These are phyloP conservation scores for Cheilosia urbana DNA, from an alignment of 2,888 invertebrate species.

Conservation along the genomic window DNA sequence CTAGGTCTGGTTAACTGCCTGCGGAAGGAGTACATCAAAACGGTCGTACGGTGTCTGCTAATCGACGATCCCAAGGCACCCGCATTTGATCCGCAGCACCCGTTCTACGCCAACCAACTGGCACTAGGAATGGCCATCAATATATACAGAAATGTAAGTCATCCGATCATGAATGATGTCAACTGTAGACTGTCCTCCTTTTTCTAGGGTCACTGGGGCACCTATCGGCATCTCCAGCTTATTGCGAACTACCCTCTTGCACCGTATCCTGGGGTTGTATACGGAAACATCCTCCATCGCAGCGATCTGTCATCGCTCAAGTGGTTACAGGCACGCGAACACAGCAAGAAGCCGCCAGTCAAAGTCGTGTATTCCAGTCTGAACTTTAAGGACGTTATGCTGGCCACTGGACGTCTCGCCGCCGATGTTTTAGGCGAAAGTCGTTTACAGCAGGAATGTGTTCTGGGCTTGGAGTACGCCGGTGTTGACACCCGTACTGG, in stretches of 20 bases:
- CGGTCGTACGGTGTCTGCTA: conserved; percentile 86
- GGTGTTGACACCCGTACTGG: conserved; percentile 85
- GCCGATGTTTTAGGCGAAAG: conserved; percentile 89
- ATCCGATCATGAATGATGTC: not conserved
- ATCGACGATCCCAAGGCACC: conserved; percentile 87
- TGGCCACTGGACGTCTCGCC: conserved; percentile 93
- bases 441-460: conserved; percentile 86
- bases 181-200: not conserved
- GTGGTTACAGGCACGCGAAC: conserved; percentile 89
- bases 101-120: conserved; percentile 88
- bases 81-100: conserved; percentile 86
- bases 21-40: conserved; percentile 90
- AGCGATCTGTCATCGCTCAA: conserved; percentile 92
- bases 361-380: conserved; percentile 88
- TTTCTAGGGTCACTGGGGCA: conserved; percentile 85
- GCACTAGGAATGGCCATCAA: conserved; percentile 91
- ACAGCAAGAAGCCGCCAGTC: conserved; percentile 84
- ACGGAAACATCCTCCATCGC: conserved; percentile 88
- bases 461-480: conserved; percentile 87
- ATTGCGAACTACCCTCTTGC: conserved; percentile 81
- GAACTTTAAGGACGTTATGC: conserved; percentile 97
- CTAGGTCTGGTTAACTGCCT: conserved; percentile 94
- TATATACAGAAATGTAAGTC: conserved; percentile 85
- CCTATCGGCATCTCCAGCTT: conserved; percentile 90
- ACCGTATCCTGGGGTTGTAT: conserved; percentile 87